phyloP scores from a whole-genome alignment of 2,888 invertebrate species.

The Lysandra bellargus region DNA sequence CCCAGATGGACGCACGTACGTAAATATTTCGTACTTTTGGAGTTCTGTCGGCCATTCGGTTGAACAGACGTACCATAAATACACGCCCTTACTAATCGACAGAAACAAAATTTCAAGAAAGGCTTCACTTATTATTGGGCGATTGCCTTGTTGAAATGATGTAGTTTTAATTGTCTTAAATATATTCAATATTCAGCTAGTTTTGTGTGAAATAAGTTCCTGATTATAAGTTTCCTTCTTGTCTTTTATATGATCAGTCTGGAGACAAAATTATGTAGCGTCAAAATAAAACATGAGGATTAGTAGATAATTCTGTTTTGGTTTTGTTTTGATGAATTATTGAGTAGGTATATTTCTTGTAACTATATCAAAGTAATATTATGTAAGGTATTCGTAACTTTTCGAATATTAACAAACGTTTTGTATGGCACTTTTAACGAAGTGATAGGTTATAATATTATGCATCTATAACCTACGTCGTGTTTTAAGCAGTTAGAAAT shows the following conservation, averaged over 20 bases:
- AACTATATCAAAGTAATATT: background rate
- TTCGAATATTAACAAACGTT: background rate
- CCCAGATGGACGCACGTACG: no score
- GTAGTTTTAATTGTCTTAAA: no score
- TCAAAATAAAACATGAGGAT: constrained; percentile 15
- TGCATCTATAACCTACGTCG: background rate
- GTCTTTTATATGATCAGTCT: constrained; percentile 2
- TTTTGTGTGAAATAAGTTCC: no score
- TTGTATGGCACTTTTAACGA: no score
- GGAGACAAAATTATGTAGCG: background rate
- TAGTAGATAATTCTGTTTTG: background rate
- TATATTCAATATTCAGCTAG: no score
- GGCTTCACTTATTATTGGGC: no score
- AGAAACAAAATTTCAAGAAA: no score
- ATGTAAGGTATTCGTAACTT: background rate
- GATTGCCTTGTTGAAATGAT: no score
- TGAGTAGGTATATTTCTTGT: background rate
- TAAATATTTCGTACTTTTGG: no score
- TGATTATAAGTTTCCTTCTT: constrained; percentile 5
- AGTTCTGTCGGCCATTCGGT: no score
- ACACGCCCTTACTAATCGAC: no score
- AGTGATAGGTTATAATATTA: background rate
- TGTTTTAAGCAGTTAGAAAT: background rate
- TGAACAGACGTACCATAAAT: no score
- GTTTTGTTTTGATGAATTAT: background rate